phyloP scores from a whole-genome alignment of 2,797 vertebrate genomes.

The Anguilla megastoma region DNA sequence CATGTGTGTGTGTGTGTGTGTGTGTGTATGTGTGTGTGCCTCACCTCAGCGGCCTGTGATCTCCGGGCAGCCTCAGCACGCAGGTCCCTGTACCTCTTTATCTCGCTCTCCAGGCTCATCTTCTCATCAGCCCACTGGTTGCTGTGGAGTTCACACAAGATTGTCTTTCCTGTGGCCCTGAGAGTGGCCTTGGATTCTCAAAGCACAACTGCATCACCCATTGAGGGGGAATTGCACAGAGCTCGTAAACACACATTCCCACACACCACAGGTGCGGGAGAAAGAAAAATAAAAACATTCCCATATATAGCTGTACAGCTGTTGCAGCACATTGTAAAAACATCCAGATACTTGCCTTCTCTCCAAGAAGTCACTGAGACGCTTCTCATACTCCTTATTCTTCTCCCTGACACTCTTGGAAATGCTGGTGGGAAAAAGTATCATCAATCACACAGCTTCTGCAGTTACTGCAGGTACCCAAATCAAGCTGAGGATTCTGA shows the following conservation, averaged over 20 bases:
- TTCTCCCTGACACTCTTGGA: conserved; percentile 66
- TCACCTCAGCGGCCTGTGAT: conserved; percentile 79
- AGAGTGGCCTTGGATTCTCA: neutral
- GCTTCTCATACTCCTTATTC: conserved; percentile 61
- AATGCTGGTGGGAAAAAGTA: conserved; percentile 63
- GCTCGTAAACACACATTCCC: neutral
- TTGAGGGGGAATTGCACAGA: neutral
- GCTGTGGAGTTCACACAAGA: conserved; percentile 59
- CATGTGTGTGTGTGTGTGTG: neutral
- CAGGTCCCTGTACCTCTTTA: conserved; percentile 62
- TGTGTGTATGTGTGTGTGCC: no score
- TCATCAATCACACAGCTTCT: neutral
- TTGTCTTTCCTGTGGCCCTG: neutral
- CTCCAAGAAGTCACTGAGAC: conserved; percentile 67
- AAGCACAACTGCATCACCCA: neutral
- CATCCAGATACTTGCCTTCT: conserved; percentile 68
- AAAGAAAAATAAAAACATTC: neutral
- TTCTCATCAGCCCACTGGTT: conserved; percentile 78
- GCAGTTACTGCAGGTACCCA: neutral
- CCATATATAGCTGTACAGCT: neutral
- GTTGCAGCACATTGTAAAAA: neutral
- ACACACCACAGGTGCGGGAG: neutral
- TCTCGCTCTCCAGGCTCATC: conserved; percentile 78
- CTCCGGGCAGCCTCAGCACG: conserved; percentile 65
- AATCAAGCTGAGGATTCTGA: neutral